Evolutionary conservation across 2,797 vertebrate genomes (phyloP), one percentile per base, ranked within the genome.

Genomic region (Rhabdomys pumilio): DNA sequence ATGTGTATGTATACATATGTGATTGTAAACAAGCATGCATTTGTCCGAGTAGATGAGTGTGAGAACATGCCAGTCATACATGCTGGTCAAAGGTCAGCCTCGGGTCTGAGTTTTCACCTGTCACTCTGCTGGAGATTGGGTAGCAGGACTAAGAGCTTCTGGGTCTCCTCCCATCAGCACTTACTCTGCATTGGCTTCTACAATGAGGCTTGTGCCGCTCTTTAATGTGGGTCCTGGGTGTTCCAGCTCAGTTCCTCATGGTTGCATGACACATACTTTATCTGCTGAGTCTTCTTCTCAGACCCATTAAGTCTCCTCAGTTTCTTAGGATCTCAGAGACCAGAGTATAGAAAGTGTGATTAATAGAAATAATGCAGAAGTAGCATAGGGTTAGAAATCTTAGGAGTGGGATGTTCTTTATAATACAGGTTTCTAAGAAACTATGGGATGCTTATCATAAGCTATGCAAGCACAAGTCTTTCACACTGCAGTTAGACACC

Each of bases 291-390:
- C 3, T 6, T 31, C 50, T 38, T 69, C 50, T 38, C 34, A 41
- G 3, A 5, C 9, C 1, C 50, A n/a, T 11, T 14, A n/a, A 22
- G 19, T 61, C 65, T 82, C 91, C 76, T 92, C 53, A 79, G 53
- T 92, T 26, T 20, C 72, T 85, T 38, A 31, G 6, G 82, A 53
- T 22, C 9, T 91, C 57, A 57, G 79, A 67, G 63, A 82, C 24
- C 59, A 77, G 20, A 67, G 38, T 84, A 57, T 57, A 65, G 82
- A 65, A 69, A 79, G 2, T 55, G 0, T 55, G 44, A 73, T 87
- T 94, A 53, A 84, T 96, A 88, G 77, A 93, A 96, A 90, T 41
- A 12, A 87, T 61, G 47, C 17, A 65, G 6, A 84, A 75, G 53
- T 12, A 53, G 9, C 12, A 31, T 3, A 44, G 9, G 13, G 41